Conservation (phyloP, 2,113 vertebrate species). For the Trematomus loennbergii region DNA sequence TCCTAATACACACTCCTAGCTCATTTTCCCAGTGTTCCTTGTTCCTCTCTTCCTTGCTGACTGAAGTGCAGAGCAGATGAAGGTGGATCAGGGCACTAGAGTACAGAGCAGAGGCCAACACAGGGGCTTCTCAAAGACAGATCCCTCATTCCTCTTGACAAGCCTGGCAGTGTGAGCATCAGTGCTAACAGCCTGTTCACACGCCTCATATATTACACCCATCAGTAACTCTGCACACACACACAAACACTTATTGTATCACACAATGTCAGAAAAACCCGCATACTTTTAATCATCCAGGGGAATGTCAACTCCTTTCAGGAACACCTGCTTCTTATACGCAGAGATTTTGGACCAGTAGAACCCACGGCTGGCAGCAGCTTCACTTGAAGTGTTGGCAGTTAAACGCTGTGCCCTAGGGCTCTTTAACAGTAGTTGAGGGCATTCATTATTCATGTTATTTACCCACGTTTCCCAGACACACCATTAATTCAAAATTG, state of each 20-base stretch:
- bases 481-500: neutral
- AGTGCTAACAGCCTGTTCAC: conserved; percentile 42
- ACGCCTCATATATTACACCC: conserved; percentile 24
- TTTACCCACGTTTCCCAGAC: conserved; percentile 12
- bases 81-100: conserved; percentile 49
- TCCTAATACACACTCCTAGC: neutral
- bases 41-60: neutral
- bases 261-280: neutral
- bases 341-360: neutral
- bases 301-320: conserved; percentile 9
- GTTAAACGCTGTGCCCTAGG: neutral
- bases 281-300: conserved; percentile 5
- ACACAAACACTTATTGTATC: neutral
- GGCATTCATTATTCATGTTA: conserved; percentile 11
- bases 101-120: conserved; percentile 45
- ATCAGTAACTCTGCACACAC: conserved; percentile 12
- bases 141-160: conserved; percentile 56
- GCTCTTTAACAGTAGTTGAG: neutral
- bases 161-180: conserved; percentile 33
- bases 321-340: conserved; percentile 22
- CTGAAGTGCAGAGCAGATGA: conserved; percentile 39
- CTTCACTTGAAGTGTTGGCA: conserved; percentile 4
- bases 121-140: conserved; percentile 31
- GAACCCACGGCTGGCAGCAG: neutral
- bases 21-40: neutral